Conservation (phyloP, 2,888 invertebrate species). For the Lasioglossum zephyrum region DNA sequence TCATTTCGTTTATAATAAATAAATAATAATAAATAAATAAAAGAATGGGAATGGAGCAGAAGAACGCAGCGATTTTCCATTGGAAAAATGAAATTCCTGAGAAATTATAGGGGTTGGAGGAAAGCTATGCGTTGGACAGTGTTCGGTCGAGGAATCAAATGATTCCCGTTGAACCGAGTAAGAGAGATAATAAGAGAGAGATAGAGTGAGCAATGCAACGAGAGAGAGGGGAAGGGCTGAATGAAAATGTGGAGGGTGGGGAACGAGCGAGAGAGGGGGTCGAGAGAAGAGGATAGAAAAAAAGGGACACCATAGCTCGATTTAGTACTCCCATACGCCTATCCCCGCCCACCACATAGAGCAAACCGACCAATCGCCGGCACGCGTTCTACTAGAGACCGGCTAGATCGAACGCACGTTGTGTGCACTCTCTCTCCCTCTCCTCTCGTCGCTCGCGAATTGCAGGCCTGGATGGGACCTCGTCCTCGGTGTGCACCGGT, state of each 20-base stretch:
- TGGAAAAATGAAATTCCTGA: neutral
- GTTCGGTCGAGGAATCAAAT: neutral
- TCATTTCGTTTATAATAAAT: too few species aligned
- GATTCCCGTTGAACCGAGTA: neutral
- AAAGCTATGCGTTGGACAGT: neutral
- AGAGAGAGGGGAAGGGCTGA: slow-evolving; percentile 45
- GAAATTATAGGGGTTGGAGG: neutral
- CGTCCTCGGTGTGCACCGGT: slow-evolving; percentile 3
- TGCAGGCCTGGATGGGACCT: slow-evolving; percentile 40
- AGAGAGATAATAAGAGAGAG: slow-evolving; percentile 34
- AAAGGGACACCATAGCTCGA: slow-evolving; percentile 73
- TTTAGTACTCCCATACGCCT: slow-evolving; percentile 76
- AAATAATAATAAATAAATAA: too few species aligned
- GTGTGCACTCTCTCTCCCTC: slow-evolving; percentile 49
- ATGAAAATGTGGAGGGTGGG: slow-evolving; percentile 37
- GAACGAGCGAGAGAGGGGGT: slow-evolving; percentile 33
- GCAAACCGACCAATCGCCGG: slow-evolving; percentile 77
- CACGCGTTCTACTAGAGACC: slow-evolving; percentile 72
- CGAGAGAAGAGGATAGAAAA: slow-evolving; percentile 48
- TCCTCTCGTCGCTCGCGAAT: slow-evolving; percentile 54
- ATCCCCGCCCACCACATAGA: slow-evolving; percentile 80
- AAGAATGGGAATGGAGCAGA: neutral
- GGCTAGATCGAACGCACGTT: slow-evolving; percentile 67
- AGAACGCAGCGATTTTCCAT: neutral
- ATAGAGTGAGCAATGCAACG: neutral